Evolutionary conservation across 64 coral and sea anemone genomes (phyloP), one percentile per base, ranked within the genome.

Genomic region (Pocillopora verrucosa): DNA sequence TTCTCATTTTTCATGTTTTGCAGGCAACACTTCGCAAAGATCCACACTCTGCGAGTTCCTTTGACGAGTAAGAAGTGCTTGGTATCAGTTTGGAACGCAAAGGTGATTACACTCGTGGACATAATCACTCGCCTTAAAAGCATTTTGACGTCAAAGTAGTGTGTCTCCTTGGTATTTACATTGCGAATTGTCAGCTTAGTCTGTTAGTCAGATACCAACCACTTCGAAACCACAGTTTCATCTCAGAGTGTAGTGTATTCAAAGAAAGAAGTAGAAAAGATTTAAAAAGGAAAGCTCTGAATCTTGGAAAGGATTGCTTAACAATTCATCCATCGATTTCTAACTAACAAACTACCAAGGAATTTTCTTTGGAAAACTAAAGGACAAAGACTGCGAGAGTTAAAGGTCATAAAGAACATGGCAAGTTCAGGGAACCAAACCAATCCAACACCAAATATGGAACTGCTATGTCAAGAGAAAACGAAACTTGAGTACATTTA

Each of bases 401-500:
- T 7, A 51, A 51, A 51, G 41, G 41, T 51, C 41, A 4, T 7
- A 11, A n/a, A 19, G 13, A 85, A 45, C 16, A 85, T 85, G 82
- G 70, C 19, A 35, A 85, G 26, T 65, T 72, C 64, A 10, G 11
- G 37, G 64, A 45, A 22, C 12, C 38, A 56, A 70, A 84, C 81
- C n/a, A 17, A 10, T 59, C 16, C 59, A 30, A 80, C 78, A 24
- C 2, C 34, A 65, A 34, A 73, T 56, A 19, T 14, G 36, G 17
- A 6, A 56, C n/a, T 64, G 13, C 14, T 15, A 2, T 92, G 90
- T 70, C 36, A 80, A 14, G 10, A 92, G 12, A 24, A 59, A 58
- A 86, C 75, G 17, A 34, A 76, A 15, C 60, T 41, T 11, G 79
- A 65, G 34, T 92, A 72, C 62, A 87, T 92, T 41, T 22, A 80